Evolutionary conservation across 2,888 invertebrate genomes (phyloP).

Genomic region (Chloroclystis v-ata): DNA sequence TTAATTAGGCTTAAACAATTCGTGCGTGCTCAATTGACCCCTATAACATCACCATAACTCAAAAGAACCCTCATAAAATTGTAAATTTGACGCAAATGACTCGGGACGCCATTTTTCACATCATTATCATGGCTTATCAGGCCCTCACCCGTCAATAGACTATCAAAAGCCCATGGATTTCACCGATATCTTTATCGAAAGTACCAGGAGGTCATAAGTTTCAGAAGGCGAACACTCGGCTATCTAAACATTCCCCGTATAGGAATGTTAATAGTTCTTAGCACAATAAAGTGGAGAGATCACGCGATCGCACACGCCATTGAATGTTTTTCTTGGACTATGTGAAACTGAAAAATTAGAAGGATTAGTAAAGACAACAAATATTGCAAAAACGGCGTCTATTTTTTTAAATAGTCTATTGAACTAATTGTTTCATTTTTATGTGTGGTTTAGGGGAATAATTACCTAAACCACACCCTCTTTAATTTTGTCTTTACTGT

Average conservation of each 20-base stretch:
- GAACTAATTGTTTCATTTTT: too few relatives aligned
- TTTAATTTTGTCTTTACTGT: too few relatives aligned
- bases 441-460: too few relatives aligned
- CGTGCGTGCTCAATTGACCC: too few relatives aligned
- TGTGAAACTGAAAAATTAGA: constrained; percentile 6
- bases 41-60: not conserved
- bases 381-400: not conserved
- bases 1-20: too few relatives aligned
- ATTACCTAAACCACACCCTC: too few relatives aligned
- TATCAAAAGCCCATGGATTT: constrained; percentile 32
- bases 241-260: constrained; percentile 70
- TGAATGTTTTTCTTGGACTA: constrained; percentile 32
- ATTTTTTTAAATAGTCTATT: too few relatives aligned
- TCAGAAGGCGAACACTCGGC: constrained; percentile 36
- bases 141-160: constrained; percentile 25
- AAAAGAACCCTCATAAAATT: not conserved
- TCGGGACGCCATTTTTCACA: constrained; percentile 10
- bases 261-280: constrained; percentile 74
- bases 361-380: not conserved
- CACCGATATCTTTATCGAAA: constrained; percentile 30
- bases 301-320: constrained; percentile 62
- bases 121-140: constrained; percentile 22
- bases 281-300: constrained; percentile 56
- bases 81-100: not conserved
- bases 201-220: constrained; percentile 30